These are phyloP conservation scores for Drosophila sproati DNA, from an alignment of 1,140 invertebrate genomes.

Conservation along the genomic window DNA sequence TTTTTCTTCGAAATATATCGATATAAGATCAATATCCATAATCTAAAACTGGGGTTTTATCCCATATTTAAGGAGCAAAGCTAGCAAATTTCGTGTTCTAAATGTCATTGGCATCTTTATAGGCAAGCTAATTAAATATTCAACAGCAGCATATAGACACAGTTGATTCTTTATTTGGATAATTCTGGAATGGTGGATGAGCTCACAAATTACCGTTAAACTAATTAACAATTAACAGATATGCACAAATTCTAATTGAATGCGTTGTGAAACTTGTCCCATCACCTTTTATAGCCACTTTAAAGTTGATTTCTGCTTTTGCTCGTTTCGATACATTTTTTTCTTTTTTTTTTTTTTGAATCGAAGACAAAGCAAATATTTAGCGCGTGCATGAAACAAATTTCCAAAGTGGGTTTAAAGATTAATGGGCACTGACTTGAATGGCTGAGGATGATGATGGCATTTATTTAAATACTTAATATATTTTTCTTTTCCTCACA, in stretches of 20 bases:
- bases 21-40: too few relatives aligned
- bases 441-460: background rate
- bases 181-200: slow-evolving; percentile 63
- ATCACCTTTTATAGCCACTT: background rate
- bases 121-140: slow-evolving; percentile 50
- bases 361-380: slow-evolving; percentile 21
- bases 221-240: slow-evolving; percentile 26
- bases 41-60: background rate
- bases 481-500: slow-evolving; percentile 12
- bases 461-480: background rate
- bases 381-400: slow-evolving; percentile 40
- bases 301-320: too few relatives aligned
- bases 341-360: slow-evolving; percentile 46
- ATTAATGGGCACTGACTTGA: slow-evolving; percentile 32
- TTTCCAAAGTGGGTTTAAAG: slow-evolving; percentile 28
- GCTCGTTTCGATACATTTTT: background rate
- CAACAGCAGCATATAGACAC: slow-evolving; percentile 22
- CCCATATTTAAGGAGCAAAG: slow-evolving; percentile 7
- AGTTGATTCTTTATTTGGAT: slow-evolving; percentile 28
- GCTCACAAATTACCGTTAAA: slow-evolving; percentile 59
- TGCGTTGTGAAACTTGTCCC: slow-evolving; percentile 32
- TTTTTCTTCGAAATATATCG: background rate
- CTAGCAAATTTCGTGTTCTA: slow-evolving; percentile 18
- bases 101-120: slow-evolving; percentile 64
- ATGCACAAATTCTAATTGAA: slow-evolving; percentile 30